Conservation (phyloP, 1,140 invertebrate genomes). For the Bombus balteatus region DNA sequence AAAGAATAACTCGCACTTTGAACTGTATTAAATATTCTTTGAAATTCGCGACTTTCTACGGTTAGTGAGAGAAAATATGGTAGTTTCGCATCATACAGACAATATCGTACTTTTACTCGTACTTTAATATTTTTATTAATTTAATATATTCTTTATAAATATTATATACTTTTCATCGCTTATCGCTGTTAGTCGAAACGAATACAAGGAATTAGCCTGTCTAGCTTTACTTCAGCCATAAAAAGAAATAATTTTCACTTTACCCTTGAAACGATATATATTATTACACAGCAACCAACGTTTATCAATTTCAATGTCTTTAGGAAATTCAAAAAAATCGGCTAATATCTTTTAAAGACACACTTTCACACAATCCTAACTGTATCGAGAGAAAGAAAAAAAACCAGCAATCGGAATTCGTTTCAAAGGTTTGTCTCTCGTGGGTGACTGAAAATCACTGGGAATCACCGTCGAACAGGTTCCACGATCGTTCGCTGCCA, state of each 20-base stretch:
- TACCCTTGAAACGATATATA: too few species aligned
- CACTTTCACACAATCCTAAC: background rate
- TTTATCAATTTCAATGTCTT: background rate
- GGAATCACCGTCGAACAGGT: conserved; percentile 24
- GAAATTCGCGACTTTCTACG: background rate
- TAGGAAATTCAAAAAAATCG: background rate
- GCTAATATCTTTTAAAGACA: background rate
- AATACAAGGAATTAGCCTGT: too few species aligned
- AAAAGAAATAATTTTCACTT: too few species aligned
- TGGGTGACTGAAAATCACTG: conserved; percentile 20
- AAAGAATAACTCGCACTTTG: background rate
- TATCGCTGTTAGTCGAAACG: too few species aligned
- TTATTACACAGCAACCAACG: too few species aligned
- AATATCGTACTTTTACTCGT: too few species aligned
- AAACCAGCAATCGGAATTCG: background rate
- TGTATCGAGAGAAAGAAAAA: background rate
- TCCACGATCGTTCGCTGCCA: conserved; percentile 11
- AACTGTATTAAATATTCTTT: background rate
- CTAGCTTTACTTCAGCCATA: too few species aligned
- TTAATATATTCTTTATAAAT: too few species aligned
- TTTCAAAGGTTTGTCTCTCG: background rate
- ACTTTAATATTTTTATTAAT: too few species aligned
- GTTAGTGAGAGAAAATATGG: too few species aligned
- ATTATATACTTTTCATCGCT: too few species aligned
- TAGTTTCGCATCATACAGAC: too few species aligned